These are phyloP conservation scores for Hipposideros larvatus DNA, from an alignment of 2,797 vertebrate species.

Conservation along the genomic window DNA sequence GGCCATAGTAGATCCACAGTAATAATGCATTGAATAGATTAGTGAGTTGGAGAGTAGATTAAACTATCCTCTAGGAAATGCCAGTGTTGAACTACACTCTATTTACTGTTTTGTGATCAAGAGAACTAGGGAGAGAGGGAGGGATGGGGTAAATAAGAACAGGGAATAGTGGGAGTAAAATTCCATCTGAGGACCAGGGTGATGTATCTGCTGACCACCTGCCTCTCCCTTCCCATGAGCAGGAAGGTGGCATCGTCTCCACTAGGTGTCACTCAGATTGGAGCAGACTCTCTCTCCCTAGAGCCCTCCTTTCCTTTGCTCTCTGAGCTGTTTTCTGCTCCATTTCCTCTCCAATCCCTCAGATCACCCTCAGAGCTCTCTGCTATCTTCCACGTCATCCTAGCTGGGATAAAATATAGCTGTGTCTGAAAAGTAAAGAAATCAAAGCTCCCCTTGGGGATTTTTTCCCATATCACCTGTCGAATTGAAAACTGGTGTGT, in stretches of 20 bases:
- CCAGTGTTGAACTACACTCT: not conserved
- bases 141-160: not conserved
- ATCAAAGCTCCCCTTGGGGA: conserved; percentile 84
- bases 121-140: not conserved
- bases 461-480: conserved; percentile 85
- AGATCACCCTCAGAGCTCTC: conserved; percentile 73
- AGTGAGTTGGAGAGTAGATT: not conserved
- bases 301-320: conserved; percentile 44
- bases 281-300: not conserved
- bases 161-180: not conserved
- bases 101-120: not conserved
- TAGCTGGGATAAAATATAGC: conserved; percentile 83
- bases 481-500: conserved; percentile 82
- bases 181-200: not conserved
- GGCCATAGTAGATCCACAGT: not conserved
- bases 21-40: not conserved
- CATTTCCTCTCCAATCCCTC: conserved; percentile 83
- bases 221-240: not conserved
- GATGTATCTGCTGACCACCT: not conserved
- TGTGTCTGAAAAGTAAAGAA: conserved; percentile 74
- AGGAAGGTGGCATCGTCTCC: not conserved
- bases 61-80: not conserved
- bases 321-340: conserved; percentile 85
- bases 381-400: conserved; percentile 81
- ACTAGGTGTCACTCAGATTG: not conserved